phyloP scores from a whole-genome alignment of 2,797 vertebrate genomes.

The Meriones psammophilus region DNA sequence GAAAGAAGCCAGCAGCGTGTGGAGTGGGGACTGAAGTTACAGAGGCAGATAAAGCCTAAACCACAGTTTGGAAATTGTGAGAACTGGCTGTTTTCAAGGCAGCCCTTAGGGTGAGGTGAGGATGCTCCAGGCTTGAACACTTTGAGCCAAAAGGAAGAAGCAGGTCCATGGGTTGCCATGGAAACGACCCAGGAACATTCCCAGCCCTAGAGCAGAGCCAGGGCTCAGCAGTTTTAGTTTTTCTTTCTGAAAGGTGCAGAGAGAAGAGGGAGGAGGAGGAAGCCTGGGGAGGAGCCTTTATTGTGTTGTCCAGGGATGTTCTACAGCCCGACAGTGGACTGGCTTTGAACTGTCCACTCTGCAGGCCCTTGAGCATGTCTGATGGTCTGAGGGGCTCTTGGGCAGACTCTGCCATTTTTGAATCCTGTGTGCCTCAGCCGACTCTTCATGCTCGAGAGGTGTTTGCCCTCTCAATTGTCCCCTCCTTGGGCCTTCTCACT shows the following conservation, averaged over 20 bases:
- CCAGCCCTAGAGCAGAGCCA: not conserved
- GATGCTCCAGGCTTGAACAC: not conserved
- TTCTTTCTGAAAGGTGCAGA: not conserved
- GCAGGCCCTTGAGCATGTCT: not conserved
- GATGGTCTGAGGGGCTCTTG: not conserved
- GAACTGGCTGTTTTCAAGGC: rapidly evolving
- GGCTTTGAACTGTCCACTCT: rapidly evolving
- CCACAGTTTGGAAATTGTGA: not conserved
- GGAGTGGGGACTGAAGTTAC: not conserved
- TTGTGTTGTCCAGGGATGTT: rapidly evolving
- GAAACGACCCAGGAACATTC: not conserved
- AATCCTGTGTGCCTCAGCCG: not conserved
- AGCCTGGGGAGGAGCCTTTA: not conserved
- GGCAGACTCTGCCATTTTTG: not conserved
- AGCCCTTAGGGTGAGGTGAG: not conserved
- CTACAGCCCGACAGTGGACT: not conserved
- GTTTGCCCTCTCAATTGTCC: not conserved
- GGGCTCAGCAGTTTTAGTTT: not conserved
- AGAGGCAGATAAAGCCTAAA: not conserved
- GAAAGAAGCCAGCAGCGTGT: not conserved
- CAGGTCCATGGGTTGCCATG: not conserved
- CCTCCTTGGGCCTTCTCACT: not conserved
- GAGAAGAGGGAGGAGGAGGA: not conserved
- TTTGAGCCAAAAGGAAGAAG: not conserved
- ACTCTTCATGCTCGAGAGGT: not conserved